Percentiles rank a stretch among this genome's conserved stretches.
Evolutionary conservation across 2,113 vertebrate species (phyloP).

Genomic region (Percopsis transmontana): DNA sequence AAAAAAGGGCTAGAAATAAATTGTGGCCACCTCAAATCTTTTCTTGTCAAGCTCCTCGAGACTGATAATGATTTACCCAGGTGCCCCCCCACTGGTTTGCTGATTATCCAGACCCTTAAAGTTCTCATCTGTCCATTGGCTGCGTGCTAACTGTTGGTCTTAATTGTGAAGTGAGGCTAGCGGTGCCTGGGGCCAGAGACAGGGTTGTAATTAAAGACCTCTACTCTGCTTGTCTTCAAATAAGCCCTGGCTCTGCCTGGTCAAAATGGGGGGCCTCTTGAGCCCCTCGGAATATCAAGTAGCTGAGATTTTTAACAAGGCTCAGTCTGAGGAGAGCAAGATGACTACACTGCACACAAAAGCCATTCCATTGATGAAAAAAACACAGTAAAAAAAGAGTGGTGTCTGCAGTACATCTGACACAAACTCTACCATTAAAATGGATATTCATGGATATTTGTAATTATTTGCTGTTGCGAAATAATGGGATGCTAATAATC

Average conservation of each 20-base stretch:
- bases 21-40: slow-evolving; percentile 6
- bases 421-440: too few species aligned
- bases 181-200: slow-evolving; percentile 57
- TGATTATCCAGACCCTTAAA: slow-evolving; percentile 22
- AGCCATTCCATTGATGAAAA: slow-evolving; percentile 12
- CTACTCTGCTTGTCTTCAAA: slow-evolving; percentile 72
- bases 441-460: too few species aligned
- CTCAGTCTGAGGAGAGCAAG: slow-evolving; percentile 13
- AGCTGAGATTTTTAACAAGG: slow-evolving; percentile 44
- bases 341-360: background rate
- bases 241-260: slow-evolving; percentile 66
- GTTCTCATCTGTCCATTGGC: slow-evolving; percentile 37
- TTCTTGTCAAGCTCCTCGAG: slow-evolving; percentile 25
- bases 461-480: slow-evolving; percentile 31
- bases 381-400: slow-evolving; percentile 29
- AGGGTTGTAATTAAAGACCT: slow-evolving; percentile 76
- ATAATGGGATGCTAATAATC: too few species aligned
- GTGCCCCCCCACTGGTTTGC: background rate
- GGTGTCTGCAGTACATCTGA: background rate
- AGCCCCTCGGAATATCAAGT: slow-evolving; percentile 70
- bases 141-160: slow-evolving; percentile 57
- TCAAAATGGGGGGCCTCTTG: slow-evolving; percentile 59
- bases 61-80: slow-evolving; percentile 27
- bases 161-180: slow-evolving; percentile 69
- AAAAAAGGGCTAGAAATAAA: background rate